A percentile compares a stretch with the other conserved stretches of the same genome.
These are phyloP conservation scores for Vesta saturnalis DNA, from an alignment of 2,888 invertebrate genomes.

Conservation along the genomic window DNA sequence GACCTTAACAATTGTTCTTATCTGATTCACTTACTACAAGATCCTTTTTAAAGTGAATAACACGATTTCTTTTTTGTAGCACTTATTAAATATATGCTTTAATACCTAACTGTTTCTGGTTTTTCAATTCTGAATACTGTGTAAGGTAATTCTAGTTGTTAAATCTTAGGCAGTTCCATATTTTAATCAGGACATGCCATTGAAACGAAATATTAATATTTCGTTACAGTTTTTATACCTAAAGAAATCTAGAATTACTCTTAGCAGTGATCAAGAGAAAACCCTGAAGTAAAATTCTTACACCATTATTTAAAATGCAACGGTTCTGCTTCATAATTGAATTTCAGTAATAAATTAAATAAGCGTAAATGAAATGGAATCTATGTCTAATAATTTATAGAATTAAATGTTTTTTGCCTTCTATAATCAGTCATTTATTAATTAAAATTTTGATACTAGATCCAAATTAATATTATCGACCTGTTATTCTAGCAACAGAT, in stretches of 20 bases:
- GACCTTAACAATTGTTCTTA: too few relatives aligned
- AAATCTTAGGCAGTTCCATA: background rate
- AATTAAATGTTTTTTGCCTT: background rate
- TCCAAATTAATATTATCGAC: background rate
- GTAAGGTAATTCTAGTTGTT: background rate
- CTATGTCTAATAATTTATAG: conserved; percentile 2
- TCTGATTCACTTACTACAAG: too few relatives aligned
- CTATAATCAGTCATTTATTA: conserved; percentile 6
- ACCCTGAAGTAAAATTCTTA: background rate
- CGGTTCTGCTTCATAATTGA: conserved; percentile 5
- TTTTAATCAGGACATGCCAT: background rate
- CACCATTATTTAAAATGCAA: conserved; percentile 13
- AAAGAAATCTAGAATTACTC: background rate
- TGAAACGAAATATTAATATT: background rate
- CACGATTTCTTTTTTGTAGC: too few relatives aligned
- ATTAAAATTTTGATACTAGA: background rate
- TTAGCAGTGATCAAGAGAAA: background rate
- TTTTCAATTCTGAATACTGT: conserved; percentile 1
- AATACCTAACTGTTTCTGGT: background rate
- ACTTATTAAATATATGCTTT: too few relatives aligned
- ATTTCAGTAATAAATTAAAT: conserved; percentile 11
- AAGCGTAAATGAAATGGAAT: conserved; percentile 8
- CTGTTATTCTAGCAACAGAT: background rate
- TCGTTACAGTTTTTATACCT: conserved; percentile 2
- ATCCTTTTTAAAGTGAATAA: too few relatives aligned